Evolutionary conservation across 2,797 vertebrate species (phyloP), one percentile per base, ranked within the genome.

Genomic region (Clamator glandarius): DNA sequence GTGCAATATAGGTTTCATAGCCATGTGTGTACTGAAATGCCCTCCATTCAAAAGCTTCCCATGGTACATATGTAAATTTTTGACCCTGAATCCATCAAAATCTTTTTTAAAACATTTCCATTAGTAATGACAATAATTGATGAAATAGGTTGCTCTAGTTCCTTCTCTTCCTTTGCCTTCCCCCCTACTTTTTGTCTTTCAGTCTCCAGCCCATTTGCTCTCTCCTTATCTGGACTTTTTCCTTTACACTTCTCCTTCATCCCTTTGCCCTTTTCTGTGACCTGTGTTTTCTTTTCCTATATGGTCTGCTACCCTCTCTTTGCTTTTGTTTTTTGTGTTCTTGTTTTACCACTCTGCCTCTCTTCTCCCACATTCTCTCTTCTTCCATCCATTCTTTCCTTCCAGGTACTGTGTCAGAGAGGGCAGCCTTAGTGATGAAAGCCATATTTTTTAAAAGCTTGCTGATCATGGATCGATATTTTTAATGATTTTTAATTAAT

Each of bases 1-100:
- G 39, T 28, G 50, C 33, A 72, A 57, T 63, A 21, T 74, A 39
- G 16, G n/a, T 72, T 91, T 90, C 92, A 42, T 55, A 94, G 81
- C 29, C 28, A 58, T 82, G 18, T 44, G 35, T 84, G 36, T 59
- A 80, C 72, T 94, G 54, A 95, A 94, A 91, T 63, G 46, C 31
- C 36, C 12, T 41, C 39, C 24, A 15, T 89, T 92, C 73, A 69
- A 93, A 90, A 67, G 3, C 31, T 75, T 90, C 12, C 17, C 36
- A n/a, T 66, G 44, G 23, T 92, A 58, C 35, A 52, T 15, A 13
- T 59, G 52, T 72, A 79, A 50, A 84, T 94, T 97, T 95, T 93
- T 74, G 42, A 91, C 5, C 15, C 7, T 72, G 28, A 67, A 81
- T 68, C 41, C 64, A 48, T 63, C 31, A 52, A 3, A n/a, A n/a